phyloP scores from a whole-genome alignment of 2,113 vertebrate genomes.

The Psilopsiagon aymara region DNA sequence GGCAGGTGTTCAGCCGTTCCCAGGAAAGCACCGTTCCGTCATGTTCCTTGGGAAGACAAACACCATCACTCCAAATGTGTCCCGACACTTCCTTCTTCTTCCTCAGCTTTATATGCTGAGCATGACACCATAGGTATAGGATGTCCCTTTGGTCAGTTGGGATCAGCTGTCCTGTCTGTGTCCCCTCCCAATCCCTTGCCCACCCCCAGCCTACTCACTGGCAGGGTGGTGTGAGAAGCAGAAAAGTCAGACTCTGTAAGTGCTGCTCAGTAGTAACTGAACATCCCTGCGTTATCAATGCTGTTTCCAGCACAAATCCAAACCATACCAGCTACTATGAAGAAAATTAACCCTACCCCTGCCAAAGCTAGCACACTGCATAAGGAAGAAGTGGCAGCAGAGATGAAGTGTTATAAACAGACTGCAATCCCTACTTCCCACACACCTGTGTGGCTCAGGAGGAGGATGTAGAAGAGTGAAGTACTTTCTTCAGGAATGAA shows the following conservation, averaged over 20 bases:
- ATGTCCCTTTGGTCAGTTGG: not conserved
- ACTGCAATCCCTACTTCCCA: not conserved
- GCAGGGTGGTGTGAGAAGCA: not conserved
- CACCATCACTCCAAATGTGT: not conserved
- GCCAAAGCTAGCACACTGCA: no score
- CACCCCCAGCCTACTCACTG: not conserved
- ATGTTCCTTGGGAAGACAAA: not conserved
- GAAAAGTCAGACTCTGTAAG: not conserved
- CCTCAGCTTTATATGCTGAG: not conserved
- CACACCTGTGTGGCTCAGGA: fast-evolving
- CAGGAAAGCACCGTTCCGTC: not conserved
- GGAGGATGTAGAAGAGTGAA: not conserved
- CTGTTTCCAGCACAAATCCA: not conserved
- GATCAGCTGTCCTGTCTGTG: not conserved
- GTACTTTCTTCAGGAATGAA: not conserved
- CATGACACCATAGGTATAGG: not conserved
- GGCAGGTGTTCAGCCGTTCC: not conserved
- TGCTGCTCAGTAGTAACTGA: not conserved
- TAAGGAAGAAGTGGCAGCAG: not conserved
- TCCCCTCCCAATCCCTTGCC: not conserved
- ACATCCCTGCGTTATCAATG: not conserved
- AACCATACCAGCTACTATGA: not conserved
- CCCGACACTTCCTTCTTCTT: not conserved
- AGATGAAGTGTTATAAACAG: not conserved
- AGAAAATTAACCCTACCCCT: not conserved